phyloP scores from a whole-genome alignment of 2,113 vertebrate genomes.

The Peucedramus taeniatus region DNA sequence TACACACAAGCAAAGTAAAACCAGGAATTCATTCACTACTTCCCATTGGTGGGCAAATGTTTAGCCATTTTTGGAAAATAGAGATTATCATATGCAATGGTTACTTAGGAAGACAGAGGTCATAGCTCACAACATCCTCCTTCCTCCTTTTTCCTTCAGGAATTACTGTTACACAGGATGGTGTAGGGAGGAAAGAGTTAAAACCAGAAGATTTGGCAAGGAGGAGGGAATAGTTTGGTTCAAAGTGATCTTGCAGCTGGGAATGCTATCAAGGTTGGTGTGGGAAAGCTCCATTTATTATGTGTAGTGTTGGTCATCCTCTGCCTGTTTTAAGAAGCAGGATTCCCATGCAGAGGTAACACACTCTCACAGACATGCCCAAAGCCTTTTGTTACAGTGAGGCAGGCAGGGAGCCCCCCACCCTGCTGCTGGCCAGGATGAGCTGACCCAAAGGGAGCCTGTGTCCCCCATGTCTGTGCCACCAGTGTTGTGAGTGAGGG shows the following conservation, averaged over 20 bases:
- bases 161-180: not conserved
- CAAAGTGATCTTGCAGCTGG: not conserved
- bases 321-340: not conserved
- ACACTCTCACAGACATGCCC: not conserved
- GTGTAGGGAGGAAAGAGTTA: not conserved
- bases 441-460: fast-evolving
- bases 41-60: not conserved
- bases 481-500: fast-evolving
- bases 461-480: not conserved
- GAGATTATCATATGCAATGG: not conserved
- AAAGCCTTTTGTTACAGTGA: not conserved
- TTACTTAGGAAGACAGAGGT: not conserved
- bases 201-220: not conserved
- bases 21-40: not conserved
- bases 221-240: not conserved
- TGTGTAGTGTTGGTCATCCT: not conserved
- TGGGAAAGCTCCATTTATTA: not conserved
- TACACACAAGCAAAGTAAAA: not conserved
- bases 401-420: not conserved
- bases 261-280: not conserved
- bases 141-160: not conserved
- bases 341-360: not conserved
- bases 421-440: not conserved
- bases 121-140: not conserved
- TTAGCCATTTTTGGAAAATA: not conserved